phyloP scores from a whole-genome alignment of 2,797 vertebrate species.

The Silurus aristotelis region DNA sequence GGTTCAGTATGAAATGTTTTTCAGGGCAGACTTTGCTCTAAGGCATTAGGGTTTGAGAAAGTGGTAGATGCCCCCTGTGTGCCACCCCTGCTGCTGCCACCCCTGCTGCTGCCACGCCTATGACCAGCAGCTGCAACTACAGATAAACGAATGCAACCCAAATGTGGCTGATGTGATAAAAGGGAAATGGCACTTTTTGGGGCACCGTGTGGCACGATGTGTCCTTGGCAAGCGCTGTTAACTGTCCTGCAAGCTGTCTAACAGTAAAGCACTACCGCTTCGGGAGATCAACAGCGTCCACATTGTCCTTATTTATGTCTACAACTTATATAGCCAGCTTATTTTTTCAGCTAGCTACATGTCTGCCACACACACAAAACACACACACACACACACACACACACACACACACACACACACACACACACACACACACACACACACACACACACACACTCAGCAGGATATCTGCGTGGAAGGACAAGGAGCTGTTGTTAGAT shows the following conservation, averaged over 20 bases:
- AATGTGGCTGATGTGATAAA: conserved; percentile 24
- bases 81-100: neutral
- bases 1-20: neutral
- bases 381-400: neutral
- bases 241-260: neutral
- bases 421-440: too few relatives aligned
- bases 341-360: neutral
- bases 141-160: neutral
- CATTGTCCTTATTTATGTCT: neutral
- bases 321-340: neutral
- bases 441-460: neutral
- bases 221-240: neutral
- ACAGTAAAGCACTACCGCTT: neutral
- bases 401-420: too few relatives aligned
- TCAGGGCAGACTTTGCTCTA: neutral
- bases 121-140: conserved; percentile 10
- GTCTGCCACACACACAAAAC: too few relatives aligned
- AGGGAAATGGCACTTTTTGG: too few relatives aligned
- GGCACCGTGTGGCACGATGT: neutral
- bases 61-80: neutral
- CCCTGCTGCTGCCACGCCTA: conserved; percentile 20
- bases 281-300: neutral
- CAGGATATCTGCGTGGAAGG: neutral
- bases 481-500: neutral
- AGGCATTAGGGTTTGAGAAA: neutral